Percentiles rank a stretch among this genome's conserved stretches.
These are phyloP conservation scores for Bufotes viridis DNA, from an alignment of 2,797 vertebrate genomes.

Conservation along the genomic window DNA sequence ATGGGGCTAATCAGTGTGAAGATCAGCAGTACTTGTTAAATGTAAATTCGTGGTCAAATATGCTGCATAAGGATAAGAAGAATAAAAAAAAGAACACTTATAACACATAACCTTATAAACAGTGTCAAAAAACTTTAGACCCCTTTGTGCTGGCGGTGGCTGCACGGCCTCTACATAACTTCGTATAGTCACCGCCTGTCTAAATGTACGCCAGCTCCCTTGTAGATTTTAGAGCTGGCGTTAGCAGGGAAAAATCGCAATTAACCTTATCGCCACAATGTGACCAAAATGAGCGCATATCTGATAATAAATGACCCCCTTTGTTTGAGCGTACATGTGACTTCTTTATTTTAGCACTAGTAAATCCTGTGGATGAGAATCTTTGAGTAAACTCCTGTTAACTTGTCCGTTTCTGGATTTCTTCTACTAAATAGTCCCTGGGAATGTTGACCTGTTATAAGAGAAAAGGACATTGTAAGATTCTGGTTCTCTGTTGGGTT, in stretches of 20 bases:
- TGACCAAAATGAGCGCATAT: no score
- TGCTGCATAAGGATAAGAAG: not conserved
- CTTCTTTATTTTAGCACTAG: not conserved
- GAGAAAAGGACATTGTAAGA: not conserved
- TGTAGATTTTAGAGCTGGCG: no score
- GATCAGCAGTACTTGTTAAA: no score
- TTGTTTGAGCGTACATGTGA: not conserved
- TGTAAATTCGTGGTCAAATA: no score
- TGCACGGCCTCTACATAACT: no score
- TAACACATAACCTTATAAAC: not conserved
- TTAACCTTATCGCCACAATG: no score
- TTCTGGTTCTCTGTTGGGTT: not conserved
- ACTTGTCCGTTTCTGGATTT: constrained; percentile 47
- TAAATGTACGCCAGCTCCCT: no score
- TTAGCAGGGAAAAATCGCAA: no score
- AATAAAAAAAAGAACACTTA: not conserved
- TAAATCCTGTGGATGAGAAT: not conserved
- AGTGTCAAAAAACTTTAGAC: not conserved
- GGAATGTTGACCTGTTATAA: constrained; percentile 10
- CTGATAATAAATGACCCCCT: not conserved
- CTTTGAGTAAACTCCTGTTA: not conserved
- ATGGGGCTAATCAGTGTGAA: no score
- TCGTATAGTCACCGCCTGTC: no score
- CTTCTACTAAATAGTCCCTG: constrained; percentile 39
- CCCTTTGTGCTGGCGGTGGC: no score